Evolutionary conservation across 2,113 vertebrate genomes (phyloP).

Genomic region (Dasyurus viverrinus): DNA sequence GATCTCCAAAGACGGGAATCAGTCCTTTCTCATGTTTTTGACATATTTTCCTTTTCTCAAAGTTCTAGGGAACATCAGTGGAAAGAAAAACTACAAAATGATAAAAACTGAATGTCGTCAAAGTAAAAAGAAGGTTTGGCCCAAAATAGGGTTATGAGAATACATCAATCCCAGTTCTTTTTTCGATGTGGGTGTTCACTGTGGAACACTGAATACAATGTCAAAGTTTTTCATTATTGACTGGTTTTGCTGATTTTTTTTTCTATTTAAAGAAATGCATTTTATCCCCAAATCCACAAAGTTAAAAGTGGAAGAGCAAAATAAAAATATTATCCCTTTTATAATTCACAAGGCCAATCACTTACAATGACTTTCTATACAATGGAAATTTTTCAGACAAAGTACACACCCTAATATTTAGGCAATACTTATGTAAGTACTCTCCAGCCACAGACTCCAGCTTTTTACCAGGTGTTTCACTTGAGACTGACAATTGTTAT

Average conservation of each 20-base stretch:
- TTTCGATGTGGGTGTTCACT: background rate
- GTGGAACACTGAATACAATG: background rate
- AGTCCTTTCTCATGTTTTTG: background rate
- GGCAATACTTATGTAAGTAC: conserved; percentile 61
- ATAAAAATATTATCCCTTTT: conserved; percentile 19
- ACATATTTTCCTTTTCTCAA: background rate
- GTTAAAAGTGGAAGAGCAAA: background rate
- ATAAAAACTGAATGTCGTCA: background rate
- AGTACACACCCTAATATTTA: conserved; percentile 52
- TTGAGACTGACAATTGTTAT: conserved; percentile 88
- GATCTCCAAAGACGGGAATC: background rate
- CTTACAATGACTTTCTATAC: conserved; percentile 59
- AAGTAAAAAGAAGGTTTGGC: background rate
- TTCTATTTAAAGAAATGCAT: background rate
- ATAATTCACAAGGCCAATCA: conserved; percentile 37
- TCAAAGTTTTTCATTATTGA: background rate
- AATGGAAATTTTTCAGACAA: conserved; percentile 66
- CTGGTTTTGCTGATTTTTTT: background rate
- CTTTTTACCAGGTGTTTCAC: conserved; percentile 84
- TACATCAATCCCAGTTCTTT: background rate
- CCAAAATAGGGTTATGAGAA: background rate
- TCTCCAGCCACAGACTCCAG: conserved; percentile 33
- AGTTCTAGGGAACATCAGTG: background rate
- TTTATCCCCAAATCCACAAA: background rate
- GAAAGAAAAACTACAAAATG: background rate